Conservation (phyloP, 2,113 vertebrate genomes). For the Murina feae region DNA sequence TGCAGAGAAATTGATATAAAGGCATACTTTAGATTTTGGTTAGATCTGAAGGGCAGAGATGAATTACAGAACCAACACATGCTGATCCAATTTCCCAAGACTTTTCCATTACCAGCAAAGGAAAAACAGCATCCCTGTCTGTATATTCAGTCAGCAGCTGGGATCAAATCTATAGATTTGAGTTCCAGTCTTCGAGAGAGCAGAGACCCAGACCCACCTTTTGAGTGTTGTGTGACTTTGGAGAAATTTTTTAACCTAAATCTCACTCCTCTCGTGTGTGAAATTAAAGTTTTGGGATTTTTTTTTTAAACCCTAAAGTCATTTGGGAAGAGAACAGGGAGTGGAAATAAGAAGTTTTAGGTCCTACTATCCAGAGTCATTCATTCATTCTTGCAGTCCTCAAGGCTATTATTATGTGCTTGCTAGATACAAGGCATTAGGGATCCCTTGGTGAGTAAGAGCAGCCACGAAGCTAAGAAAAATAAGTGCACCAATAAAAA, state of each 20-base stretch:
- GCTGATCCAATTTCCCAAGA: background rate
- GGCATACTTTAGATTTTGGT: background rate
- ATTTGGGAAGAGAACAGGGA: background rate
- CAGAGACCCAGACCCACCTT: background rate
- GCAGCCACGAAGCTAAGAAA: background rate
- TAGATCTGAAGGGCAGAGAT: background rate
- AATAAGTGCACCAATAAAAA: background rate
- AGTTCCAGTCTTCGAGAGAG: background rate
- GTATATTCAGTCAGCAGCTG: background rate
- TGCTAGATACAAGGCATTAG: background rate
- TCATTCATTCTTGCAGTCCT: background rate
- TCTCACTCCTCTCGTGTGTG: background rate
- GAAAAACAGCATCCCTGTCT: background rate
- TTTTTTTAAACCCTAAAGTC: background rate
- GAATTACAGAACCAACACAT: background rate
- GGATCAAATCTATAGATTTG: background rate
- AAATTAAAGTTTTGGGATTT: conserved; percentile 10
- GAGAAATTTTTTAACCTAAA: background rate
- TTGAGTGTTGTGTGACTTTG: background rate
- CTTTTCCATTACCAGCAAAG: background rate
- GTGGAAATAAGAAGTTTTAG: background rate
- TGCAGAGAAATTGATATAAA: background rate
- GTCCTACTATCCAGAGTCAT: background rate
- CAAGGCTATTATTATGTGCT: background rate
- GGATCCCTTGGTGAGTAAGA: background rate